Percentiles rank a stretch among this genome's conserved stretches.
Conservation (phyloP, 2,797 vertebrate species). For the Protosalanx chinensis region DNA sequence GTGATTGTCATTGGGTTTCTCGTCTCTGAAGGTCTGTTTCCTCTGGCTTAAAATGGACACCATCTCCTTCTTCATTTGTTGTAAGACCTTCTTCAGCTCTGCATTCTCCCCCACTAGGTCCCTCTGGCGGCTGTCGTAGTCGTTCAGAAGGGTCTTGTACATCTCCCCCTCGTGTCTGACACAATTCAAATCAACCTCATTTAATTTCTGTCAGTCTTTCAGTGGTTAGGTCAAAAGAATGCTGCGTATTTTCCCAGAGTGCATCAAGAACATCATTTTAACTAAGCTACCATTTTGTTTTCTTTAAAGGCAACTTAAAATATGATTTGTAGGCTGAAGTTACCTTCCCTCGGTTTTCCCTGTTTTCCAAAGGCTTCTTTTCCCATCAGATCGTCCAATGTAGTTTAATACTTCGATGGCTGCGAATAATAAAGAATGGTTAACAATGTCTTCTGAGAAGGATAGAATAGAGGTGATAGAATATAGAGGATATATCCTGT, state of each 20-base stretch:
- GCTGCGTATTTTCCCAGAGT: no score
- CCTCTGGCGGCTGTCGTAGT: constrained; percentile 88
- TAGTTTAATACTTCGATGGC: constrained; percentile 93
- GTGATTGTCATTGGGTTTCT: constrained; percentile 68
- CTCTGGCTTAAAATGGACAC: constrained; percentile 83
- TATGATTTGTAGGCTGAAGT: background rate
- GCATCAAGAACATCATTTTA: no score
- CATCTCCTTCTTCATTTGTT: constrained; percentile 97
- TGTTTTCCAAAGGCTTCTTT: constrained; percentile 92
- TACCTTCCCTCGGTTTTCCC: constrained; percentile 91
- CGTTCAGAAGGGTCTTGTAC: constrained; percentile 87
- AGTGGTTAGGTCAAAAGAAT: no score
- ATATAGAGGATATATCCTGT: background rate
- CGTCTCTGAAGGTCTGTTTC: constrained; percentile 73
- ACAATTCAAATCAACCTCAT: constrained; percentile 16
- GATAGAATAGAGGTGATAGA: background rate
- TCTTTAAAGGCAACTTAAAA: background rate
- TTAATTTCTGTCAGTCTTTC: background rate
- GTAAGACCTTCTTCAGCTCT: constrained; percentile 91
- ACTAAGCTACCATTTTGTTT: no score
- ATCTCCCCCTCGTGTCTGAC: constrained; percentile 90
- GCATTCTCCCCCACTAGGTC: constrained; percentile 89
- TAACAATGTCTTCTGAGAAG: background rate
- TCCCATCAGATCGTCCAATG: constrained; percentile 90
- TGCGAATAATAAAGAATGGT: constrained; percentile 52